Evolutionary conservation across 2,888 invertebrate species (phyloP), one percentile per base, ranked within the genome.

Genomic region (Calliphora vomitoria): DNA sequence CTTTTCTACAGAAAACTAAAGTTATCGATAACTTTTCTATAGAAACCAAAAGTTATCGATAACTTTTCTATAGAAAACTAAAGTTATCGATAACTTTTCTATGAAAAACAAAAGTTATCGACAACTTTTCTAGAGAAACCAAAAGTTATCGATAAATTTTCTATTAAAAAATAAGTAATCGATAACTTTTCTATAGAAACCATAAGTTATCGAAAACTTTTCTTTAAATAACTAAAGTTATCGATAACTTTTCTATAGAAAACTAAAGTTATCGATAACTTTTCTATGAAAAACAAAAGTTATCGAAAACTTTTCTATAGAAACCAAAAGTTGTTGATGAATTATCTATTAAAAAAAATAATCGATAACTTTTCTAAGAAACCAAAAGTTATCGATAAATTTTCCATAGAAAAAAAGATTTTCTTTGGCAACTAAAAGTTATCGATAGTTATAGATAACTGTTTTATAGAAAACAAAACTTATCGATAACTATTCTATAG

Each of bases 281-380:
- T 31, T 13, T 31, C 31, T 60, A 15, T 31, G 15, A 6, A 60
- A 31, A 20, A 10, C 10, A 3, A 10, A 55, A 0, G 55, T 20
- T 20, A 55, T 60, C 15, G 31, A 31, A 2, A 13, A 60, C 10
- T 60, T 31, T 25, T 60, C 5, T 31, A 60, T 15, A 31, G 15
- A 60, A 20, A 18, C 5, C 18, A 13, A 58, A 58, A 15, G 60
- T 15, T 31, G 31, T 60, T 15, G 15, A 60, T 31, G 31, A 60
- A 4, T 15, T 15, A 11, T 55, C 11, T 55, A 20, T 55, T 25
- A 11, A 55, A 20, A 55, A 55, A n/a, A n/a, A n/a, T 38, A 25
- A 58, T 25, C 31, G 58, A 31, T 58, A 58, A 58, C 10, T 58
- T 58, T 58, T 25, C 58, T 58, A 58, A 25, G 13, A 58, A 20